These are phyloP conservation scores for Argyresthia goedartella DNA, from an alignment of 2,888 invertebrate genomes.

Conservation along the genomic window DNA sequence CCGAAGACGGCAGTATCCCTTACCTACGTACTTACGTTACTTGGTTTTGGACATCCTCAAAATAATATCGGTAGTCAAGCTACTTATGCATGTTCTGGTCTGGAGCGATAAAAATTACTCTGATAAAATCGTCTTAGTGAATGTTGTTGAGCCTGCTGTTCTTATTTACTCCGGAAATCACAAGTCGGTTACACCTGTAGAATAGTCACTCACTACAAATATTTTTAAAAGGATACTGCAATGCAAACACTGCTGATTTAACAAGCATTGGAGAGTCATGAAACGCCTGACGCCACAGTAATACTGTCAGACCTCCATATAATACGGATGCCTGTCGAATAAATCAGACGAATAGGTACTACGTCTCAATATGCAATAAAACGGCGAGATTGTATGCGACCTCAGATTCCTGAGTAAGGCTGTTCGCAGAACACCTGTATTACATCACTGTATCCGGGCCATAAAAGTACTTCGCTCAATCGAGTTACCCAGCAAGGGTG, in stretches of 20 bases:
- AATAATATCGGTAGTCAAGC: too few relatives aligned
- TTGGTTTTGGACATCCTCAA: too few relatives aligned
- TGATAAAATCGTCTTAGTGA: too few relatives aligned
- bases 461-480: slow-evolving; percentile 56
- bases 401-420: slow-evolving; percentile 42
- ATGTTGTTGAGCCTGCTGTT: too few relatives aligned
- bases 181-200: too few relatives aligned
- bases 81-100: too few relatives aligned
- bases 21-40: too few relatives aligned
- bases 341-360: slow-evolving; percentile 47
- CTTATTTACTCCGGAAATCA: too few relatives aligned
- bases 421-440: slow-evolving; percentile 62
- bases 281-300: slow-evolving; percentile 34
- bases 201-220: too few relatives aligned
- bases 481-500: slow-evolving; percentile 41
- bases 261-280: not conserved
- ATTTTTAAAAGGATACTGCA: too few relatives aligned
- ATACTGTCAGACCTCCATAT: slow-evolving; percentile 36
- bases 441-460: slow-evolving; percentile 58
- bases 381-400: slow-evolving; percentile 45
- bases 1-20: too few relatives aligned
- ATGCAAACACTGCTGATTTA: not conserved
- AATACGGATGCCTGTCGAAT: slow-evolving; percentile 34
- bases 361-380: slow-evolving; percentile 69
- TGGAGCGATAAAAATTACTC: too few relatives aligned